Conservation (phyloP, 2,113 vertebrate species). For the Sturnus vulgaris region DNA sequence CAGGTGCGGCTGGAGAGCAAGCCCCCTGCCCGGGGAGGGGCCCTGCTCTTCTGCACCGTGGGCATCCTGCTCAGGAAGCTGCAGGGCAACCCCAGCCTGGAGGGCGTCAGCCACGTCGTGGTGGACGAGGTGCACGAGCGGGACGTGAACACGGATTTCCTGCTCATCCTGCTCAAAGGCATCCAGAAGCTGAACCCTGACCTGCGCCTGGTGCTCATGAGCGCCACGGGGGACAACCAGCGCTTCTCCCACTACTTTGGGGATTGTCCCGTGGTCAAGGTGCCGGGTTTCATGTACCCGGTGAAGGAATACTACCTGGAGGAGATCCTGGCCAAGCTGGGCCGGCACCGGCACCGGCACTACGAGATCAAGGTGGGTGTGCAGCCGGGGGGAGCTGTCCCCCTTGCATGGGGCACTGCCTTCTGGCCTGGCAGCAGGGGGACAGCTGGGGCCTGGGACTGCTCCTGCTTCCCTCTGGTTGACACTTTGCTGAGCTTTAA, state of each 20-base stretch:
- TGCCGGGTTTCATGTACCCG: conserved; percentile 95
- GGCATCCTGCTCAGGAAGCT: conserved; percentile 92
- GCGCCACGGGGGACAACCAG: conserved; percentile 89
- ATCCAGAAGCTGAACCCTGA: conserved; percentile 80
- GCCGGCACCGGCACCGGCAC: conserved; percentile 71
- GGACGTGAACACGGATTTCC: conserved; percentile 94
- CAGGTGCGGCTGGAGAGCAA: conserved; percentile 94
- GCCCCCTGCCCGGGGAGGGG: conserved; percentile 82
- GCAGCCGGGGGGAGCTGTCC: fast-evolving
- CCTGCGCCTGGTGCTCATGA: conserved; percentile 90
- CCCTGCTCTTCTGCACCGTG: conserved; percentile 94
- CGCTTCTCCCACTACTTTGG: conserved; percentile 89
- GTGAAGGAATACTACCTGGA: conserved; percentile 89
- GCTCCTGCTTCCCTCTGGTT: background rate
- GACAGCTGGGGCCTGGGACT: background rate
- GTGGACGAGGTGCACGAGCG: conserved; percentile 97
- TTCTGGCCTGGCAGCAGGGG: background rate
- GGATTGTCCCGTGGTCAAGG: conserved; percentile 84
- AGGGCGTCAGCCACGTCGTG: conserved; percentile 90
- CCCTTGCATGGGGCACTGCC: background rate
- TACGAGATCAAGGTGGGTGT: conserved; percentile 69
- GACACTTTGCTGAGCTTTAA: background rate
- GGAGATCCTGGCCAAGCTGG: conserved; percentile 86
- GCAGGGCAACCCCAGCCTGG: conserved; percentile 85
- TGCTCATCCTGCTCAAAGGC: conserved; percentile 87